Evolutionary conservation across 37 sponge, comb jelly and placozoan species (phyloP).

Genomic region (Axinella damicornis): DNA sequence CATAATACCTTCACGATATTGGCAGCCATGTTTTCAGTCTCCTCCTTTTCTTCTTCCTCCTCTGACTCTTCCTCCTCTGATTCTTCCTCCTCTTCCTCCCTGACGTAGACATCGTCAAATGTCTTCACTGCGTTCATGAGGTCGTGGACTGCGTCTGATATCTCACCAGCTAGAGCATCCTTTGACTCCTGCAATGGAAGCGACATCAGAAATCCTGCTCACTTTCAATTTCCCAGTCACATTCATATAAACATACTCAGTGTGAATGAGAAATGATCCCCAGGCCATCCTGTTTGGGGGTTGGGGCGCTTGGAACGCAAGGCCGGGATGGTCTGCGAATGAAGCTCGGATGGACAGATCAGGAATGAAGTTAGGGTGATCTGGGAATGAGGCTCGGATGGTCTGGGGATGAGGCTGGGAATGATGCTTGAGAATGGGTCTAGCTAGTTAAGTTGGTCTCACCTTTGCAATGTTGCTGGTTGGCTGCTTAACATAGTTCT

Average conservation of each 20-base stretch:
- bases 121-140: constrained; percentile 54
- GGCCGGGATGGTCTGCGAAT: too few species aligned
- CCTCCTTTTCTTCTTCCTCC: not conserved
- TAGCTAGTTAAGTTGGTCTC: not conserved
- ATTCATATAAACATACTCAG: too few species aligned
- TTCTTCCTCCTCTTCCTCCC: constrained; percentile 1
- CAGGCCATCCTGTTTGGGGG: too few species aligned
- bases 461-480: constrained; percentile 30
- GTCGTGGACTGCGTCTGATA: constrained; percentile 22
- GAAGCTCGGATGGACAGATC: too few species aligned
- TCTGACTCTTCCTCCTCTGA: constrained; percentile 7
- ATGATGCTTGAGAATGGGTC: not conserved
- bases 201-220: too few species aligned
- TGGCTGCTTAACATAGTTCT: constrained; percentile 74
- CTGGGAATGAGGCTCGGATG: too few species aligned
- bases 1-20: constrained; percentile 56
- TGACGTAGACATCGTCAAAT: constrained; percentile 5
- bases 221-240: too few species aligned
- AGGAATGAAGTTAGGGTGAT: too few species aligned
- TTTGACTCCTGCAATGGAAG: constrained; percentile 22
- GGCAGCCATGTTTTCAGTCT: constrained; percentile 40
- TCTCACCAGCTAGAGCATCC: constrained; percentile 7
- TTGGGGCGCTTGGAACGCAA: too few species aligned
- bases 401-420: not conserved
- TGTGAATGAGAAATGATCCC: too few species aligned